Conservation (phyloP, 2,797 vertebrate genomes). For the Xiphorhynchus erythropygius region DNA sequence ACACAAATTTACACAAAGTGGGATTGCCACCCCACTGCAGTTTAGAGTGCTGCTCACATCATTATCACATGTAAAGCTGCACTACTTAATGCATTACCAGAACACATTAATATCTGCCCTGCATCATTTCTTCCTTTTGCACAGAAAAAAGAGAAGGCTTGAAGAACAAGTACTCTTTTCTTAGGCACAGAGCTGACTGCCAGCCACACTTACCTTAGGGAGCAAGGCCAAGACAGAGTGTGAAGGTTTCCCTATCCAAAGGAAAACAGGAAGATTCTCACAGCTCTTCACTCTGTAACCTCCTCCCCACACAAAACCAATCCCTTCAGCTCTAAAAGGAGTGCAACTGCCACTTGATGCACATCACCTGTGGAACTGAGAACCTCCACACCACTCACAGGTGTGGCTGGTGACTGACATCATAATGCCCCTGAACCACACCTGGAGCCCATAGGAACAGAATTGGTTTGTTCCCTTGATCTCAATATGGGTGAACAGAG, state of each 20-base stretch:
- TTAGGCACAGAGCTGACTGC: neutral
- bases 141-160: neutral
- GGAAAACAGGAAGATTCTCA: rapidly evolving
- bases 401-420: rapidly evolving
- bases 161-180: neutral
- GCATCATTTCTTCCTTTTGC: neutral
- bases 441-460: neutral
- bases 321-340: neutral
- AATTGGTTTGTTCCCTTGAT: neutral
- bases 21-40: neutral
- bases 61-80: rapidly evolving
- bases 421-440: neutral
- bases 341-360: neutral
- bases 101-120: neutral
- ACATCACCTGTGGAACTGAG: neutral
- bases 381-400: rapidly evolving
- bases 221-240: neutral
- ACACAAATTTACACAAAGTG: too few relatives aligned
- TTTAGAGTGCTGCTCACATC: too few relatives aligned
- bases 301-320: neutral
- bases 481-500: neutral
- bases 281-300: neutral
- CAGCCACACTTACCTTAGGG: neutral
- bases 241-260: rapidly evolving
- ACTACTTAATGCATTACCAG: neutral